A percentile compares a stretch with the other conserved stretches of the same genome.
phyloP scores from a whole-genome alignment of 2,888 invertebrate species.

The Marasmarcha lunaedactyla region DNA sequence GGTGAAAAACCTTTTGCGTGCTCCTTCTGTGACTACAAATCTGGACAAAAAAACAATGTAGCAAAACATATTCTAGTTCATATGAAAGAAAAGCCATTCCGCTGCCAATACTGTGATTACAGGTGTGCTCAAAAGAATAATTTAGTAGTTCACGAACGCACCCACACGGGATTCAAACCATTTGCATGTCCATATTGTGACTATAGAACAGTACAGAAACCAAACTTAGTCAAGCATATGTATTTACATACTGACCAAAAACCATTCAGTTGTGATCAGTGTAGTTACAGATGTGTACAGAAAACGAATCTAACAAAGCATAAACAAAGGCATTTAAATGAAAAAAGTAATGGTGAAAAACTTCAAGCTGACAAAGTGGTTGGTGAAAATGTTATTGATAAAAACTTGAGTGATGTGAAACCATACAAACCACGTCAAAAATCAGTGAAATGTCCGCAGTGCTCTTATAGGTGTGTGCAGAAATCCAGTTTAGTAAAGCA shows the following conservation, averaged over 20 bases:
- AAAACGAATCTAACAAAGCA: slow-evolving; percentile 63
- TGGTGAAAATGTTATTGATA: neutral
- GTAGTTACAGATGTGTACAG: slow-evolving; percentile 58
- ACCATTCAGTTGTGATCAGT: slow-evolving; percentile 59
- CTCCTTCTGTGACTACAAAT: slow-evolving; percentile 60
- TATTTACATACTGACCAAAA: slow-evolving; percentile 63
- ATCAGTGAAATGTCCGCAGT: slow-evolving; percentile 49
- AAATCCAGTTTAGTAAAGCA: slow-evolving; percentile 61
- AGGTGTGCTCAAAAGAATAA: slow-evolving; percentile 63
- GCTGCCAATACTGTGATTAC: slow-evolving; percentile 63
- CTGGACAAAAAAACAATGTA: slow-evolving; percentile 62
- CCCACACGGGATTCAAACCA: slow-evolving; percentile 63
- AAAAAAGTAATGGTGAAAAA: slow-evolving; percentile 37
- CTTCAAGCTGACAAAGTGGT: slow-evolving; percentile 20
- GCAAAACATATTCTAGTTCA: slow-evolving; percentile 63
- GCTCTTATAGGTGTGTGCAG: slow-evolving; percentile 53
- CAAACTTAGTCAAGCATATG: slow-evolving; percentile 65
- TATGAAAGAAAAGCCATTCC: slow-evolving; percentile 62
- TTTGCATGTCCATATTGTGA: slow-evolving; percentile 62
- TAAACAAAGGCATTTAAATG: slow-evolving; percentile 54
- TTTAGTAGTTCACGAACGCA: slow-evolving; percentile 58
- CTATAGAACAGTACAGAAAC: slow-evolving; percentile 61
- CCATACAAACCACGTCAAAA: slow-evolving; percentile 55
- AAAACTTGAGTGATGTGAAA: slow-evolving; percentile 31
- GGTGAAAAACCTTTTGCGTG: slow-evolving; percentile 62